Conservation (phyloP, 2,113 vertebrate genomes). For the Ovibos moschatus region DNA sequence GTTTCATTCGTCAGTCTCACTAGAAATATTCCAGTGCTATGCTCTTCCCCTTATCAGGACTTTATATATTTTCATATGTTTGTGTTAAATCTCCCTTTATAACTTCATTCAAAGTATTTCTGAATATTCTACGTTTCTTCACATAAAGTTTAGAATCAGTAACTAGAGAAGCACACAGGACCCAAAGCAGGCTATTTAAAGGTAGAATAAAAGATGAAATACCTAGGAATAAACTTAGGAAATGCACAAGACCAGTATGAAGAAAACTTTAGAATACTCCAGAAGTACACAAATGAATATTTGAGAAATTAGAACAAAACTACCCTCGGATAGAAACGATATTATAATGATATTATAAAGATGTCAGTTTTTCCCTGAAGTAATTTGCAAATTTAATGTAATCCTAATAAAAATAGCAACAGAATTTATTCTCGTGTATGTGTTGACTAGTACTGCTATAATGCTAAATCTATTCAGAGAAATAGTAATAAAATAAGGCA, state of each 20-base stretch:
- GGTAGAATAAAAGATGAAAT: not conserved
- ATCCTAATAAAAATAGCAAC: not conserved
- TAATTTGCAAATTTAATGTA: not conserved
- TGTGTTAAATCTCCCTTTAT: not conserved
- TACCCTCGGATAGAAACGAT: not conserved
- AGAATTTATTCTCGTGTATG: not conserved
- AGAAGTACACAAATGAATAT: not conserved
- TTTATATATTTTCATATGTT: not conserved
- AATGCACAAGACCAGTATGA: not conserved
- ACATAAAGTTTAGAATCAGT: not conserved
- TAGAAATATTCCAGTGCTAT: not conserved
- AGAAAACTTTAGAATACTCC: not conserved
- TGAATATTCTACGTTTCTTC: not conserved
- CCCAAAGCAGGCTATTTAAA: not conserved
- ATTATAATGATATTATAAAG: not conserved
- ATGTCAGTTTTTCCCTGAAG: not conserved
- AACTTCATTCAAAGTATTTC: not conserved
- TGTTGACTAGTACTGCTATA: not conserved
- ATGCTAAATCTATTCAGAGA: not conserved
- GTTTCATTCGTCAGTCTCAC: not conserved
- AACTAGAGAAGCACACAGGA: not conserved
- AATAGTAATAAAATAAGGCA: not conserved
- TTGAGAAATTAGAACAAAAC: not conserved
- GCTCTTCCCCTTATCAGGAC: not conserved
- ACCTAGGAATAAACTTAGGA: not conserved